A percentile compares a stretch with the other conserved stretches of the same genome.
These are phyloP conservation scores for Scaptomyza parva DNA, from an alignment of 2,888 invertebrate species.

Conservation along the genomic window DNA sequence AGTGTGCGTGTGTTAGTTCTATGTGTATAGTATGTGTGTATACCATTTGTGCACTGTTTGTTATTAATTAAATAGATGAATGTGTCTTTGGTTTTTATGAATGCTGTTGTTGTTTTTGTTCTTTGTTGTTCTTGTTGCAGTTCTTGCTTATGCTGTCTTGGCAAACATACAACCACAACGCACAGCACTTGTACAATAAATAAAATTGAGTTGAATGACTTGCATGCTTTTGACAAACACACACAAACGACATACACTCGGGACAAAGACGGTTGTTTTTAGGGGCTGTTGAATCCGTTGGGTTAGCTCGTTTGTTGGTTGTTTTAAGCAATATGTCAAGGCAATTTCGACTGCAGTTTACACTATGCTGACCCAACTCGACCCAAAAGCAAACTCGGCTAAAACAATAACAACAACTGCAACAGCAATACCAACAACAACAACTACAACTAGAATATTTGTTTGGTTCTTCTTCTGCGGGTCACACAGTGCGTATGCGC, in stretches of 20 bases:
- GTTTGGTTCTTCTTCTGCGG: conserved; percentile 50
- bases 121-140: conserved; percentile 23
- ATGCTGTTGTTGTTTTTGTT: conserved; percentile 9
- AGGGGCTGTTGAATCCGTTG: conserved; percentile 28
- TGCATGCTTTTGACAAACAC: conserved; percentile 63
- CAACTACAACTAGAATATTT: conserved; percentile 49
- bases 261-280: conserved; percentile 44
- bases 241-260: conserved; percentile 7
- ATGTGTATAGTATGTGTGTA: conserved; percentile 13
- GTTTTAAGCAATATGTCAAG: conserved; percentile 66
- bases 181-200: conserved; percentile 64
- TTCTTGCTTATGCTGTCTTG: conserved; percentile 36
- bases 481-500: conserved; percentile 58
- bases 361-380: conserved; percentile 45
- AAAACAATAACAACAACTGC: conserved; percentile 9
- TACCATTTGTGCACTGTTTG: conserved; percentile 54
- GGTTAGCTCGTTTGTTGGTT: conserved; percentile 44
- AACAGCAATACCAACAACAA: conserved; percentile 14
- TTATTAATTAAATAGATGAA: conserved; percentile 72
- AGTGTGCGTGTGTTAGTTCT: conserved; percentile 8
- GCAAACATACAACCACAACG: conserved; percentile 37
- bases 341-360: conserved; percentile 61
- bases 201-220: conserved; percentile 73
- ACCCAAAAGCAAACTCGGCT: conserved; percentile 39
- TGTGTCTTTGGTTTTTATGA: conserved; percentile 50